Evolutionary conservation across 1,140 invertebrate genomes (phyloP).

Genomic region (Psix sp.): DNA sequence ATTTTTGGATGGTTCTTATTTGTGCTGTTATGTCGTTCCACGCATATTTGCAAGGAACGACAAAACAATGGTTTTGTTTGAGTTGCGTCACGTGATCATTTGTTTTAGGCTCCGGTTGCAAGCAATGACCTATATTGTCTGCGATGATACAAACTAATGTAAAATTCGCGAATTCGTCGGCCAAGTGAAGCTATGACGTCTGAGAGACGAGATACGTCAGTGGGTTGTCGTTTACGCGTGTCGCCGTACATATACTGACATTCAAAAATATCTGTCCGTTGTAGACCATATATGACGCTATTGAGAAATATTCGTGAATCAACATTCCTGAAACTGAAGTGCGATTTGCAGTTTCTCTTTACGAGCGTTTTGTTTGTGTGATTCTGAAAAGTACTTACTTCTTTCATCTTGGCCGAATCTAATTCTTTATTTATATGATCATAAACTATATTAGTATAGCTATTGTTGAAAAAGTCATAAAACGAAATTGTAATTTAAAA

Average conservation of each 20-base stretch:
- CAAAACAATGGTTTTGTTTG: slow-evolving; percentile 8
- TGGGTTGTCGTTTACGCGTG: slow-evolving; percentile 51
- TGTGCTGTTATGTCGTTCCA: too few species aligned
- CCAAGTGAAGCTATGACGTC: slow-evolving; percentile 42
- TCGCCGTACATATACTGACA: slow-evolving; percentile 36
- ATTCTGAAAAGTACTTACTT: slow-evolving; percentile 17
- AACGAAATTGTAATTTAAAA: too few species aligned
- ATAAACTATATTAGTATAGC: too few species aligned
- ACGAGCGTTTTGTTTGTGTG: slow-evolving; percentile 16
- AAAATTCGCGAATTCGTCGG: slow-evolving; percentile 30
- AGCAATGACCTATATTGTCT: slow-evolving; percentile 5
- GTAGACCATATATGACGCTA: slow-evolving; percentile 51
- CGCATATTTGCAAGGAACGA: too few species aligned
- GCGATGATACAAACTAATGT: slow-evolving; percentile 55
- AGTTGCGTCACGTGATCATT: slow-evolving; percentile 38
- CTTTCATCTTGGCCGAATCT: too few species aligned
- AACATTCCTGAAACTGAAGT: slow-evolving; percentile 43
- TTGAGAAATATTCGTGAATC: slow-evolving; percentile 50
- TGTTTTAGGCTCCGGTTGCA: slow-evolving; percentile 31
- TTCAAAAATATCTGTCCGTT: slow-evolving; percentile 58
- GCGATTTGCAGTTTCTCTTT: slow-evolving; percentile 13
- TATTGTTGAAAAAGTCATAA: too few species aligned
- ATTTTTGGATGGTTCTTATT: too few species aligned
- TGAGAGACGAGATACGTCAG: slow-evolving; percentile 35
- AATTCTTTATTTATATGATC: too few species aligned